Percentiles rank a stretch among this genome's conserved stretches.
phyloP scores from a whole-genome alignment of 1,140 invertebrate species.

The Camponotus pennsylvanicus region DNA sequence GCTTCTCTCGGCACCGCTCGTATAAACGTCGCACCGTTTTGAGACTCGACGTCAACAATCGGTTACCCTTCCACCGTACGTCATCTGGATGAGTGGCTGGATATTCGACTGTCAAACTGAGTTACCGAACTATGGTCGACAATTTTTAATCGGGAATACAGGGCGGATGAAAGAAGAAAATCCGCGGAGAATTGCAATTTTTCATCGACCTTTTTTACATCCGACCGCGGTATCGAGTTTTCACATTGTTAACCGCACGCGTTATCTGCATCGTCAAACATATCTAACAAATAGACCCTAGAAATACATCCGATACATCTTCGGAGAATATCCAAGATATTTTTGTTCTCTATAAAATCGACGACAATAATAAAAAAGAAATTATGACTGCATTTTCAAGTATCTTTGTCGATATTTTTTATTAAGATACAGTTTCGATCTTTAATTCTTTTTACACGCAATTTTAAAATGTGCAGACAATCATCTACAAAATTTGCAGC shows the following conservation, averaged over 20 bases:
- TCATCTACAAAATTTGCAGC: not conserved
- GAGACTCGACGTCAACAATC: slow-evolving; percentile 54
- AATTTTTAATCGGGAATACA: slow-evolving; percentile 30
- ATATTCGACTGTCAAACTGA: slow-evolving; percentile 48
- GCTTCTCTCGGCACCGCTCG: slow-evolving; percentile 46
- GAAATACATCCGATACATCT: not conserved
- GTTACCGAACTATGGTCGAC: slow-evolving; percentile 26
- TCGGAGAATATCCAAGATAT: not conserved
- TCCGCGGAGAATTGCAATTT: slow-evolving; percentile 16
- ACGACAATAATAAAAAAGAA: not conserved
- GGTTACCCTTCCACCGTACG: slow-evolving; percentile 44
- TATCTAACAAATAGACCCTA: not conserved
- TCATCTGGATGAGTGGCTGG: slow-evolving; percentile 40
- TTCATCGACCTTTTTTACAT: slow-evolving; percentile 15
- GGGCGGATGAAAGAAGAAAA: not conserved
- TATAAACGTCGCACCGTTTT: slow-evolving; percentile 58
- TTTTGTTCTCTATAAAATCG: not conserved
- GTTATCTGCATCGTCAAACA: not conserved
- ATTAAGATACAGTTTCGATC: not conserved
- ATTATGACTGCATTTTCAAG: not conserved
- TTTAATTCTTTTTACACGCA: not conserved
- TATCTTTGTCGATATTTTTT: not conserved
- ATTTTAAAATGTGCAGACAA: not conserved
- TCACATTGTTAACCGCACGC: not conserved
- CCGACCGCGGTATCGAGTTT: not conserved